A percentile compares a stretch with the other conserved stretches of the same genome.
These are phyloP conservation scores for Euplexia lucipara DNA, from an alignment of 2,888 invertebrate genomes.

Conservation along the genomic window DNA sequence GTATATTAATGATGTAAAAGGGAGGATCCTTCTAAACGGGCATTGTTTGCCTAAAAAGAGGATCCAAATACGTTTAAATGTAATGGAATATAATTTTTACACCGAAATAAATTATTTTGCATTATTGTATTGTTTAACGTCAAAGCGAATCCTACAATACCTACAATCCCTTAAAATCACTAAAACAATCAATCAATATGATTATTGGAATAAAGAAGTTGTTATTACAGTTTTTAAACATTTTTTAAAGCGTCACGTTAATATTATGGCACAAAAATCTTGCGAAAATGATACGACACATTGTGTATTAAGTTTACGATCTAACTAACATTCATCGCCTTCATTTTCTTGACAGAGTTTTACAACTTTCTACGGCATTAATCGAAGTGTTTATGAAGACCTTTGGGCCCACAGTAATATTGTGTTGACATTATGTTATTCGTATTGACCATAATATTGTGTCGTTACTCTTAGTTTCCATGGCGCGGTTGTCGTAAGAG, in stretches of 20 bases:
- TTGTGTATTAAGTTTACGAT: not conserved
- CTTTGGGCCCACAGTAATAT: slow-evolving; percentile 46
- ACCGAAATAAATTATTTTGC: too few relatives aligned
- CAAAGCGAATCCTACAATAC: too few relatives aligned
- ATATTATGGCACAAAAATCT: not conserved
- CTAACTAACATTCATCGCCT: not conserved
- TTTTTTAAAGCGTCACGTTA: too few relatives aligned
- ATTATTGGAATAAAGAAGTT: too few relatives aligned
- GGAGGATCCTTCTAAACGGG: too few relatives aligned
- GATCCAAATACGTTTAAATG: too few relatives aligned
- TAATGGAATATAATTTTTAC: too few relatives aligned
- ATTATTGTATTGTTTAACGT: too few relatives aligned
- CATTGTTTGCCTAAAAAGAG: too few relatives aligned
- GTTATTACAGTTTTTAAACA: too few relatives aligned
- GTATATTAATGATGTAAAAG: too few relatives aligned
- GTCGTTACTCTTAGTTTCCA: slow-evolving; percentile 38
- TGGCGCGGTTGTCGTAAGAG: slow-evolving; percentile 23
- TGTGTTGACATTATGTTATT: slow-evolving; percentile 46
- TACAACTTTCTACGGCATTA: slow-evolving; percentile 46
- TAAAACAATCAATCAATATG: not conserved
- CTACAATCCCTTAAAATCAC: too few relatives aligned
- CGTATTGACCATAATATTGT: slow-evolving; percentile 41
- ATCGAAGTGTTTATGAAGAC: slow-evolving; percentile 42
- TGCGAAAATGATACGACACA: not conserved
- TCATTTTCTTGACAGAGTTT: slow-evolving; percentile 12